Evolutionary conservation across 2,797 vertebrate species (phyloP), one percentile per base, ranked within the genome.

Genomic region (Rhinophrynus dorsalis): DNA sequence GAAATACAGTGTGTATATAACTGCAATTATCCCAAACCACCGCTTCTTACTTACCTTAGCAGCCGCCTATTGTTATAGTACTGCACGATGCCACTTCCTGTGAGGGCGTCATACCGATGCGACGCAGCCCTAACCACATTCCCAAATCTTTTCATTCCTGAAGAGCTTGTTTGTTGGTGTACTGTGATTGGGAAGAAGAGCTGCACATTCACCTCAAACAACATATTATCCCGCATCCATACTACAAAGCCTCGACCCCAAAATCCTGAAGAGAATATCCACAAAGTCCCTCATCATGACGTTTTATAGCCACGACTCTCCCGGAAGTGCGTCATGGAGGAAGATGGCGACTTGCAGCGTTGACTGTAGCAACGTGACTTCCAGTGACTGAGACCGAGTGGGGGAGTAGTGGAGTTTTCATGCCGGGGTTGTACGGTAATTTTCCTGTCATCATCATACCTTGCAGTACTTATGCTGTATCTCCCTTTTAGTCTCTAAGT

Each of bases 321-420:
- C 44, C 69, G 69, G 69, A 73, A 58, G 8, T 44, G 12, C 61
- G 69, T 59, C 69, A 65, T 2, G 9, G 12, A 13, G 21, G 18
- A 65, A 66, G 44, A 73, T 73, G 69, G 61, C 44, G 35, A 54
- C 69, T n/a, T 23, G 7, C 69, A 50, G 2, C 5, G 33, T 5
- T 6, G 18, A 51, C 30, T 35, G 10, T 2, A 15, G 38, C 67
- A 51, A 54, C 67, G 67, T 70, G 67, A 55, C 58, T 69, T 3
- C 15, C 17, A 6, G 56, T 7, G 4, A 17, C 48, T 61, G 48
- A 60, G 18, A 9, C 6, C 12, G 9, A 4, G 13, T 2, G 27
- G n/a, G 6, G 11, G 27, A 21, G 26, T 24, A 23, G 6, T 20
- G 21, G 21, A 17, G 32, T 2, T 11, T 6, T 21, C 9, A 47